phyloP scores from a whole-genome alignment of 2,797 vertebrate species.

The Chaetophractus vellerosus region DNA sequence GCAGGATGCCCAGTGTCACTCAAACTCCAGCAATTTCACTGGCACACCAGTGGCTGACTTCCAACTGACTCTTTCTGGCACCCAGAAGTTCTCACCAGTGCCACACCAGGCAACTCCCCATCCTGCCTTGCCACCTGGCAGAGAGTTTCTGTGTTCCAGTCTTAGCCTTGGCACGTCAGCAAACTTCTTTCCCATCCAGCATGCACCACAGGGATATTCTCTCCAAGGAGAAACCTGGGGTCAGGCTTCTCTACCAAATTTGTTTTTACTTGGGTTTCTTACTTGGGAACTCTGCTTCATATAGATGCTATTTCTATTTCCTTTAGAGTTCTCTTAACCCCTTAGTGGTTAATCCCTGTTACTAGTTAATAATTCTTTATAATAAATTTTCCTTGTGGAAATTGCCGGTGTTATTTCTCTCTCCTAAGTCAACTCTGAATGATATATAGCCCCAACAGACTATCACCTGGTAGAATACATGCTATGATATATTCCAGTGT shows the following conservation, averaged over 20 bases:
- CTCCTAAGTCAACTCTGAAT: neutral
- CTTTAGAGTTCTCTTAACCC: neutral
- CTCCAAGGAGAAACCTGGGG: neutral
- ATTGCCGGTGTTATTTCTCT: neutral
- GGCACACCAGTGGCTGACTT: neutral
- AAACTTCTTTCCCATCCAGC: neutral
- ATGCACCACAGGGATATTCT: neutral
- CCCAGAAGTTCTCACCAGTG: too few relatives aligned
- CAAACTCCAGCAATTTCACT: neutral
- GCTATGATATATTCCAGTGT: neutral
- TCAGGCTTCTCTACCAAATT: rapidly evolving
- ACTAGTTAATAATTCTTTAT: neutral
- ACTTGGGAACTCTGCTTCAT: neutral
- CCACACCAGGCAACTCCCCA: neutral
- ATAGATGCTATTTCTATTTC: neutral
- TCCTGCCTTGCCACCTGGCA: neutral
- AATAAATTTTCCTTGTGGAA: neutral
- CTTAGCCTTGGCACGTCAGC: neutral
- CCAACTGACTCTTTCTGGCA: neutral
- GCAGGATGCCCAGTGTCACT: neutral
- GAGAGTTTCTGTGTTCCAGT: neutral
- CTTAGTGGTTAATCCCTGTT: neutral
- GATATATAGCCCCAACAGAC: neutral
- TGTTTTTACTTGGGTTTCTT: neutral
- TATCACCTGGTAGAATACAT: neutral